phyloP scores from a whole-genome alignment of 2,113 vertebrate species.

The Poecile atricapillus region DNA sequence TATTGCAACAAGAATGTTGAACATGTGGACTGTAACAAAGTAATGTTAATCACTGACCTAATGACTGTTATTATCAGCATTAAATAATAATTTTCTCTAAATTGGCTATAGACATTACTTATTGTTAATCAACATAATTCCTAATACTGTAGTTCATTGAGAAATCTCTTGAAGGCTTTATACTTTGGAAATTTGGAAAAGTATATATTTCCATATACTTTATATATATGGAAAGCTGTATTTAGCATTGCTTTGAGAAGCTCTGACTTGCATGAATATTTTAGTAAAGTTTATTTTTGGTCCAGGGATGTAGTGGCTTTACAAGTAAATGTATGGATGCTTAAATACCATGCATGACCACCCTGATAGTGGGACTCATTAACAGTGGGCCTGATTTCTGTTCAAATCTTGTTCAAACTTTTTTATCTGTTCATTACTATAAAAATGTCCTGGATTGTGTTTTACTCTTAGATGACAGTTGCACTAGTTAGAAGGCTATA shows the following conservation, averaged over 20 bases:
- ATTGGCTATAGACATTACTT: neutral
- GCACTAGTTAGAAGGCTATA: neutral
- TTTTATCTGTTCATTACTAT: neutral
- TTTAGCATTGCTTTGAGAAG: neutral
- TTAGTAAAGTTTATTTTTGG: neutral
- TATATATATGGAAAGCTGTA: neutral
- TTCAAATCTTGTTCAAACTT: neutral
- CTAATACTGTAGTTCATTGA: neutral
- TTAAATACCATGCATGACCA: neutral
- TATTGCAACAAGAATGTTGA: neutral
- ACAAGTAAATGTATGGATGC: neutral
- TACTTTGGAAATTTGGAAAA: no score
- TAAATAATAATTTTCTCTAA: neutral
- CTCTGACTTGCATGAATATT: neutral
- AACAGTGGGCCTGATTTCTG: neutral
- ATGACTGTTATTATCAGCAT: neutral
- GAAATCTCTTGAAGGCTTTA: neutral
- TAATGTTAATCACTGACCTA: neutral
- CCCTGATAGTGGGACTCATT: neutral
- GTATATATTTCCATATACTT: no score
- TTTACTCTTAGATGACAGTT: neutral
- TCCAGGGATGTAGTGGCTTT: neutral
- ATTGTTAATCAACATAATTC: neutral
- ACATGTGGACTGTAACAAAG: neutral
- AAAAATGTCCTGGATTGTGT: neutral